A percentile compares a stretch with the other conserved stretches of the same genome.
phyloP scores from a whole-genome alignment of 2,888 invertebrate species.

The Cephus spinipes region DNA sequence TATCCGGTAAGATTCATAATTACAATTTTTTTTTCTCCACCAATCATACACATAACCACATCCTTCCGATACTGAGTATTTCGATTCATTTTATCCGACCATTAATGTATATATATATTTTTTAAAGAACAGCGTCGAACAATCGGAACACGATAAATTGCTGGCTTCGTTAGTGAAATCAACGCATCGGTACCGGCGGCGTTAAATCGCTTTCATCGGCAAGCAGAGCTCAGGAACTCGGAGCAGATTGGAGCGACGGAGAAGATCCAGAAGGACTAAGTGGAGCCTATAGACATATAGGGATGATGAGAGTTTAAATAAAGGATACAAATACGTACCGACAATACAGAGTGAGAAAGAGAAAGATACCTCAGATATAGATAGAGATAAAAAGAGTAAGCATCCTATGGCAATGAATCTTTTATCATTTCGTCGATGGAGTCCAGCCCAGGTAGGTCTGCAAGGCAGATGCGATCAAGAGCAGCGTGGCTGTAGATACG shows the following conservation, averaged over 20 bases:
- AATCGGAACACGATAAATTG: conserved; percentile 41
- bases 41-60: background rate
- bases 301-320: background rate
- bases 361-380: background rate
- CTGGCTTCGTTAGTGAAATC: conserved; percentile 53
- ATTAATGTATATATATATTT: background rate
- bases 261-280: background rate
- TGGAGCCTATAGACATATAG: background rate
- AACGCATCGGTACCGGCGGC: conserved; percentile 35
- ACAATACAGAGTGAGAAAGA: background rate
- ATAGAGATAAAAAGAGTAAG: conserved; percentile 2
- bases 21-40: no score
- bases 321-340: background rate
- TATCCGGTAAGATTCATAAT: background rate
- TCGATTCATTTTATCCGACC: background rate
- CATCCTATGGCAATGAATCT: conserved; percentile 9
- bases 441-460: background rate
- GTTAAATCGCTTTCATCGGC: conserved; percentile 16
- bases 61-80: background rate
- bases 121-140: background rate
- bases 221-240: background rate
- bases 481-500: background rate
- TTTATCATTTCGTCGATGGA: conserved; percentile 1
- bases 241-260: background rate
- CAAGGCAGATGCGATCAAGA: conserved; percentile 3